Conservation (phyloP, 2,888 invertebrate genomes). For the Stenchaetothrips biformis region DNA sequence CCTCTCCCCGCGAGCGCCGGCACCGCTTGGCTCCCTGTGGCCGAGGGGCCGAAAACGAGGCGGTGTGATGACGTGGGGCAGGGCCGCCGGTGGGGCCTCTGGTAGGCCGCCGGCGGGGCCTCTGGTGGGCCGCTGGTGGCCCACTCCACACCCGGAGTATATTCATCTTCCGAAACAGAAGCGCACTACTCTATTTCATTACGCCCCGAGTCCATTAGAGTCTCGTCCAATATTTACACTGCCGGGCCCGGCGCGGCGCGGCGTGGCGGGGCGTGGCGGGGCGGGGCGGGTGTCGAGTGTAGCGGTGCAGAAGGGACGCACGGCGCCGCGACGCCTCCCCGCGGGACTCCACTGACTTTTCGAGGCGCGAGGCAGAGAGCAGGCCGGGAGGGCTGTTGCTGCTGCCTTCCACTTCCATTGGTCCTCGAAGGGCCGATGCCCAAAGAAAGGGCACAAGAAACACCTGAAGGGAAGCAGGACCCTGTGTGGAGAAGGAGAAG, state of each 20-base stretch:
- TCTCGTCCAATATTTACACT: constrained; percentile 11
- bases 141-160: neutral
- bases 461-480: neutral
- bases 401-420: no score
- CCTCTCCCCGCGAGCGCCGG: no score
- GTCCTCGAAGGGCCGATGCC: no score
- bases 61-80: no score
- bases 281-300: neutral
- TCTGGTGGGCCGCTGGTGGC: no score
- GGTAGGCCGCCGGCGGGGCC: no score
- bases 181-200: neutral
- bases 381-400: neutral
- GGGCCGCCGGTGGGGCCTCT: no score
- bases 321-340: neutral
- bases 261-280: neutral
- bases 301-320: neutral
- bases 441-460: no score
- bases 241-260: neutral
- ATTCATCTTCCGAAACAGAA: neutral
- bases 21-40: no score
- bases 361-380: neutral
- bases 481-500: neutral
- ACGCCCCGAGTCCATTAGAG: constrained; percentile 17
- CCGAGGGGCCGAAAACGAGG: no score
- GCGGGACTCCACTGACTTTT: neutral